phyloP scores from a whole-genome alignment of 2,797 vertebrate genomes.

The Otolemur crassicaudatus region DNA sequence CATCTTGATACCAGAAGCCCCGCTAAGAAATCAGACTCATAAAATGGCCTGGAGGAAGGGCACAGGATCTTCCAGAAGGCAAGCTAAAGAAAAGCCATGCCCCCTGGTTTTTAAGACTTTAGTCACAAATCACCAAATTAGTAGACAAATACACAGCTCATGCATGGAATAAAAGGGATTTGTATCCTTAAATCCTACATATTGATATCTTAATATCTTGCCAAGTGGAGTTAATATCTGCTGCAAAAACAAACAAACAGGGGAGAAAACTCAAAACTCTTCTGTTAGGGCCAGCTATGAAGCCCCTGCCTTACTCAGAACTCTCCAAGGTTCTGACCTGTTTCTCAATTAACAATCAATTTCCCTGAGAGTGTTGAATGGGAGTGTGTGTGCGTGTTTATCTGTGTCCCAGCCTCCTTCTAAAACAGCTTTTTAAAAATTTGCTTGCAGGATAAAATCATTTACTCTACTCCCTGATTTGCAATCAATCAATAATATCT shows the following conservation, averaged over 20 bases:
- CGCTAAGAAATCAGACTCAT: background rate
- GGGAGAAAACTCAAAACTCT: background rate
- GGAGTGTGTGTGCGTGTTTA: too few relatives aligned
- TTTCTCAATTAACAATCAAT: conserved; percentile 25
- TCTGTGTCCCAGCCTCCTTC: background rate
- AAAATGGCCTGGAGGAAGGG: background rate
- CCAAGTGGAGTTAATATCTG: background rate
- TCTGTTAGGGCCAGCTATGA: background rate
- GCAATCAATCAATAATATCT: background rate
- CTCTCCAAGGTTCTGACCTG: conserved; percentile 80
- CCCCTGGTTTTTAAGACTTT: conserved; percentile 28
- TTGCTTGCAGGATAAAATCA: background rate
- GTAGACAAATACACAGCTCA: background rate
- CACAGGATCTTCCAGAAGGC: background rate
- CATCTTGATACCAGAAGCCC: background rate
- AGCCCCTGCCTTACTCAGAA: conserved; percentile 10
- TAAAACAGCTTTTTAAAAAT: background rate
- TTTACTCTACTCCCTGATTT: background rate
- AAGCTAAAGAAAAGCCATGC: background rate
- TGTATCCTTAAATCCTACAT: conserved; percentile 1
- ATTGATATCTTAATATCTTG: background rate
- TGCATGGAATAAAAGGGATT: background rate
- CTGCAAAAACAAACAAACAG: background rate
- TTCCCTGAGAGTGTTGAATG: background rate
- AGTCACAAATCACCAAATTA: background rate